Base-by-base conservation (phyloP, 2,113 vertebrate genomes). In the Ageneiosus marmoratus region DNA sequence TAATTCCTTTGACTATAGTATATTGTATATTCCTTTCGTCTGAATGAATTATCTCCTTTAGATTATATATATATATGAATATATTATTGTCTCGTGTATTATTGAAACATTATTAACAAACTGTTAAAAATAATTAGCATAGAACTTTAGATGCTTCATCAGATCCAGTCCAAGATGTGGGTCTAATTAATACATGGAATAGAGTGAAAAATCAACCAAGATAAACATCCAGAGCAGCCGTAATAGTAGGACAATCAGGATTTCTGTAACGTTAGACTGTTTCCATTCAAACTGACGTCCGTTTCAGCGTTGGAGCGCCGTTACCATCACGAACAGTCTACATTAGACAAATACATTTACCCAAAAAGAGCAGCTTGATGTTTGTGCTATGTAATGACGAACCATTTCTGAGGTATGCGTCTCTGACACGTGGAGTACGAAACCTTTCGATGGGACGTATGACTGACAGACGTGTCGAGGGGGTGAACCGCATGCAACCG, bases 211-310 rank as follows among this genome's bases (percentile, higher is more conserved):
- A 51, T 22, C 67, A 16, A 44, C 62, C 62, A 79, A 77, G 37
- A 69, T 13, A 85, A 80, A 85, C 56, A 46, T 76, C 70, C 34
- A 24, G 8, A 65, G 60, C n/a, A 50, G 84, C 50, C 62, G 50
- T 32, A 81, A 70, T 13, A 81, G 32, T 24, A 16, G 51, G 77
- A 51, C 34, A 44, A 60, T 44, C 83, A 48, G 62, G 44, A 29
- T 50, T 2, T 62, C 20, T 10, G 63, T 67, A 85, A 81, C 32
- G 22, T 77, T 32, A 56, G 53, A 75, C 34, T 1, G 18, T 32
- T 84, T 80, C 32, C 56, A 9, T 63, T 84, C 27, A 44, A 67
- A 76, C 77, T 18, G 50, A 85, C 79, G 48, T 46, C 72, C 50
- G 5, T 76, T 34, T 34, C 70, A 0, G 51, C 16, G 22, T 41